Evolutionary conservation across 2,113 vertebrate genomes (phyloP), one percentile per base, ranked within the genome.

Genomic region (Scatophagus argus): DNA sequence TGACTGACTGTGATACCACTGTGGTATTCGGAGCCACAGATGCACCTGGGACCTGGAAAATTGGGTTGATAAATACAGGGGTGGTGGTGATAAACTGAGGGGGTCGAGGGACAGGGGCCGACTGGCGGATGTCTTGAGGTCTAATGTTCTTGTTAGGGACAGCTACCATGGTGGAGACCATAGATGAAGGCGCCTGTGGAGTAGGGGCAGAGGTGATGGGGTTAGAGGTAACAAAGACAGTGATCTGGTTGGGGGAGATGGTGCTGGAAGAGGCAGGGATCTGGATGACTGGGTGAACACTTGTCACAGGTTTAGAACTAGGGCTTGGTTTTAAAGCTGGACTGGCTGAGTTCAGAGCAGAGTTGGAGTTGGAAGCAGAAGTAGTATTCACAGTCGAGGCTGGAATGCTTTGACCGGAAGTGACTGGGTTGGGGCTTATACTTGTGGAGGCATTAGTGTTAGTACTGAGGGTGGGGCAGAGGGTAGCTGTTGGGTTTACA

Each of bases 211-310:
- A 94, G 69, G 97, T 95, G 49, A 98, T 96, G 13, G 97, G 94
- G 85, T 97, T 99, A 51, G 98, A 97, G 44, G 97, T 97, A 46
- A 99, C 97, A 86, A 98, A 99, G 54, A 99, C 97, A 65, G 98
- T 98, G 88, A 99, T 98, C 79, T 98, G 97, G 84, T 93, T 98
- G 79, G 96, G 93, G 34, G 96, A 92, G 86, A 96, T 93, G 34
- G 95, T 91, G 47, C 94, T 95, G 43, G 97, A 96, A 49, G 95
- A 96, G 68, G 95, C 94, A 69, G 97, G 94, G 75, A 96, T 96
- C 65, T 97, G 96, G 81, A 97, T 92, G 32, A 96, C 94, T 5
- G 96, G 92, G 85, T 96, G 92, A 83, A 95, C 93, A 79, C 76
- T 95, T 82, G 94, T 91, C 56, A 95, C 79, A 72, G 94, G 79